phyloP scores from a whole-genome alignment of 2,888 invertebrate species.

The Polymixis lichenea region DNA sequence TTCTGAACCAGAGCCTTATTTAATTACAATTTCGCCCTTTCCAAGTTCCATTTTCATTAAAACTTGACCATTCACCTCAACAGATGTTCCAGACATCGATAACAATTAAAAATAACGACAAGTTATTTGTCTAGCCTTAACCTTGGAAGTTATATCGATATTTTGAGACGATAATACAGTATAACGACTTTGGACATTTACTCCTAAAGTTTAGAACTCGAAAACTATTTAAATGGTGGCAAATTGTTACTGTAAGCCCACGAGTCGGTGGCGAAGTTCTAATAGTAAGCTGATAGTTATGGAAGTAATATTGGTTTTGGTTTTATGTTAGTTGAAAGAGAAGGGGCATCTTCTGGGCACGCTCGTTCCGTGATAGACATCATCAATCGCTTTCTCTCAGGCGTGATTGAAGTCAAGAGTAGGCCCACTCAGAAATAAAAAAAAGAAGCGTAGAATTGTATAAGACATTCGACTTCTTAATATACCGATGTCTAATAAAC shows the following conservation, averaged over 20 bases:
- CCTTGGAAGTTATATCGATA: conserved; percentile 41
- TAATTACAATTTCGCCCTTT: conserved; percentile 18
- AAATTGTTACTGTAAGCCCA: conserved; percentile 53
- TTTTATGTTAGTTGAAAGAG: background rate
- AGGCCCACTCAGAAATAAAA: no score
- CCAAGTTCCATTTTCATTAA: conserved; percentile 23
- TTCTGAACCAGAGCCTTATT: background rate
- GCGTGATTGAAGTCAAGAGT: no score
- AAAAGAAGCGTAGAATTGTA: no score
- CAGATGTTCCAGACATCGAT: conserved; percentile 42
- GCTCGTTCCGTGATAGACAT: no score
- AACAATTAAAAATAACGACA: conserved; percentile 32
- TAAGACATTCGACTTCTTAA: no score
- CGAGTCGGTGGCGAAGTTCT: conserved; percentile 19
- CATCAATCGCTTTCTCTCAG: no score
- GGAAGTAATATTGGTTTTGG: conserved; percentile 35
- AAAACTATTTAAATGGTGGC: conserved; percentile 59
- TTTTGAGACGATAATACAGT: conserved; percentile 41
- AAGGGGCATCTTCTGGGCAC: no score
- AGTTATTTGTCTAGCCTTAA: conserved; percentile 29
- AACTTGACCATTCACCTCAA: conserved; percentile 37
- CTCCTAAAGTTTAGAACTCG: conserved; percentile 49
- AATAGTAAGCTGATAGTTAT: conserved; percentile 40
- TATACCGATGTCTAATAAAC: no score
- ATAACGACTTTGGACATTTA: conserved; percentile 46